A percentile compares a stretch with the other conserved stretches of the same genome.
Evolutionary conservation across 2,888 invertebrate genomes (phyloP).

Genomic region (Hipparchia semele): DNA sequence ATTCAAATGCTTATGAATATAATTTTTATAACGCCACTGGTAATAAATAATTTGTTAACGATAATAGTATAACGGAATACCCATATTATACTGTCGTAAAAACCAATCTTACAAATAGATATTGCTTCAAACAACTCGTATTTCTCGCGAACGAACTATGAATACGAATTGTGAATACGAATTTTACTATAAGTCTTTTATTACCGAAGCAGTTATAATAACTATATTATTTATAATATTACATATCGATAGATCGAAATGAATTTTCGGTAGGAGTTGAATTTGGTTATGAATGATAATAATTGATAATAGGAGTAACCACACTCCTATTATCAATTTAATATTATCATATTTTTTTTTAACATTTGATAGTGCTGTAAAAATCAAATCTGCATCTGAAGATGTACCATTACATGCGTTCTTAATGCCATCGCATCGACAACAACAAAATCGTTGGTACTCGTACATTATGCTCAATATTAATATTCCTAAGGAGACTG

Average conservation of each 20-base stretch:
- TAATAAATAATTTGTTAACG: constrained; percentile 8
- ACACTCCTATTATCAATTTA: too few relatives aligned
- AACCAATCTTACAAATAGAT: not conserved
- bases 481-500: not conserved
- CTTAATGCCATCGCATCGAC: not conserved
- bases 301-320: not conserved
- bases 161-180: not conserved
- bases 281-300: not conserved
- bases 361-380: too few relatives aligned
- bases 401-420: too few relatives aligned
- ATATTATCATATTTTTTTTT: too few relatives aligned
- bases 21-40: not conserved
- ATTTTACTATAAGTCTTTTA: constrained; percentile 11
- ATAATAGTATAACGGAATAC: constrained; percentile 13
- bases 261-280: not conserved
- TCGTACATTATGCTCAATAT: not conserved
- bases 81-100: not conserved
- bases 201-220: constrained; percentile 2
- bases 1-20: too few relatives aligned
- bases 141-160: not conserved
- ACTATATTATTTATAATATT: constrained; percentile 1
- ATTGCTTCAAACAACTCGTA: constrained; percentile 3
- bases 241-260: not conserved
- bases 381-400: too few relatives aligned
- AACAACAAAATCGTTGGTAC: not conserved